A percentile compares a stretch with the other conserved stretches of the same genome.
phyloP scores from a whole-genome alignment of 2,888 invertebrate genomes.

The Oasisia sp. region DNA sequence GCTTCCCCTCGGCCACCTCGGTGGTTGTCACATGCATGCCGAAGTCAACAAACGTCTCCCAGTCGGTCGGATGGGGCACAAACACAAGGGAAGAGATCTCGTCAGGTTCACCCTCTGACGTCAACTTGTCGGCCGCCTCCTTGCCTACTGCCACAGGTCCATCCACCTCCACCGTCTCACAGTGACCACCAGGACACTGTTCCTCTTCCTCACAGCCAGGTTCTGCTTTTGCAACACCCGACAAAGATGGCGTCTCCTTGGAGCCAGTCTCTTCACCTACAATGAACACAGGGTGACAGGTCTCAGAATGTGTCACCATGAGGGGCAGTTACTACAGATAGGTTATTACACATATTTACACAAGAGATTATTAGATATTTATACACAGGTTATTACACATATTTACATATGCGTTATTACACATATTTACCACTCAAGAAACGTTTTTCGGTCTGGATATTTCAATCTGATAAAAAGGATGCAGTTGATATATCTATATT shows the following conservation, averaged over 20 bases:
- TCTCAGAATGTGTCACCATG: neutral
- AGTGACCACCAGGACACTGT: slow-evolving; percentile 2
- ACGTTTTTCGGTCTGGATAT: no score
- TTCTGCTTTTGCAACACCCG: neutral
- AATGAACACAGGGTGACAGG: neutral
- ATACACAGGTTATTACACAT: no score
- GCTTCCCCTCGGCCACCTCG: neutral
- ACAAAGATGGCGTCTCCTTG: neutral
- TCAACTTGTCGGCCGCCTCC: neutral
- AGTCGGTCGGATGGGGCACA: neutral
- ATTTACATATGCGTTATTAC: no score
- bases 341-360: no score
- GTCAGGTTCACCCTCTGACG: neutral
- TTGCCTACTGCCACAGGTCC: neutral
- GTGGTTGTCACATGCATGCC: slow-evolving; percentile 1
- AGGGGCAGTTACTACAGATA: neutral
- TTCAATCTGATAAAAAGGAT: no score
- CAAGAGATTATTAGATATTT: no score
- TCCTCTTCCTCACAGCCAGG: neutral
- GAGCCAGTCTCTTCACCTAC: neutral
- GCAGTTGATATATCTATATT: no score
- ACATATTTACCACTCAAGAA: no score
- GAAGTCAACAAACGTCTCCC: neutral
- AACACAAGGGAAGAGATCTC: neutral
- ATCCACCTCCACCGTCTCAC: neutral